Base-by-base conservation (phyloP, 2,888 invertebrate species). In the Caenorhabditis sp. region DNA sequence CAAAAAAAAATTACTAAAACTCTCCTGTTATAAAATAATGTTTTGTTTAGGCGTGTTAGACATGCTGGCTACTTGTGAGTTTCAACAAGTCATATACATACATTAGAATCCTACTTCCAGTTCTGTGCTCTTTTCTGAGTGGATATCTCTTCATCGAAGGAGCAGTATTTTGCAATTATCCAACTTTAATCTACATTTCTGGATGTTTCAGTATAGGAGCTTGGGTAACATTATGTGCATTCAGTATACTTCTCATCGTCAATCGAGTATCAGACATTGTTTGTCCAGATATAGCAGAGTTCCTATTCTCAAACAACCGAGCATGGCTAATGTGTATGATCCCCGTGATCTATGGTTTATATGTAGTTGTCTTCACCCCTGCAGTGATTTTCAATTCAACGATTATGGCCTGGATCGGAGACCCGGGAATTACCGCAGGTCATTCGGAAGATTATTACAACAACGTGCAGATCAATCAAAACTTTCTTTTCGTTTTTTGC, bases 151-250 rank as follows among this genome's bases (percentile, higher is more conserved):
- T 73, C 64, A 70, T 77, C 7, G 59, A 69, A 50, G 77, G 77
- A 57, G 73, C 77, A 12, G 77, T 77, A 2, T 77, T 66, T 38
- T 77, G 77, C 59, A 74, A 53, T 36, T 67, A 77, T 36, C 74
- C 73, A 17, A 71, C 61, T 5, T 69, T 77, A 26, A 74, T 77
- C 57, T 74, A 77, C 60, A 43, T 77, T n/a, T 58, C 73, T 50
- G 77, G 77, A 2, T 57, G 63, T n/a, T 8, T 68, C 10, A 66
- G 60, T 25, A n/a, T 58, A 59, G 71, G 54, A 27, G 36, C 63
- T n/a, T 71, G 71, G 71, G 59, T 63, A 20, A 60, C 52, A 56
- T 59, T 66, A 0, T 71, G 71, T 57, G 59, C 50, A 17, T 59
- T 59, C 1, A 67, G 67, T 2, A 59, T 71, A 5, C 63, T 71